Conservation (phyloP, 1,140 invertebrate genomes). For the Littorina saxatilis region DNA sequence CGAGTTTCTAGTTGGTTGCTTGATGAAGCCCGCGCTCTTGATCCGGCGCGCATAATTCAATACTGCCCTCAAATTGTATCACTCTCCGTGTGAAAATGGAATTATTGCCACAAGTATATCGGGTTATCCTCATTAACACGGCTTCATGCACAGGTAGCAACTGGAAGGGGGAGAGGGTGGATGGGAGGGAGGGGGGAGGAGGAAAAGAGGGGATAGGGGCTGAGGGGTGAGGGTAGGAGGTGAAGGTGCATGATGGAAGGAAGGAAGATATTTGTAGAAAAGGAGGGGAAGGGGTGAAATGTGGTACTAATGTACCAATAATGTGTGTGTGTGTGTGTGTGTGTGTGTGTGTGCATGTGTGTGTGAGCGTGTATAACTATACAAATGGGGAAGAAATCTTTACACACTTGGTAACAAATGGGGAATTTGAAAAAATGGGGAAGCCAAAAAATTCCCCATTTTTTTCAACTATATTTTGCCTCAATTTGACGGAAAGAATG, state of each 20-base stretch:
- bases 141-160: conserved; percentile 34
- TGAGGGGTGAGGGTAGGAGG: not conserved
- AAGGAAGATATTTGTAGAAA: not conserved
- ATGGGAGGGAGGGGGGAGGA: not conserved
- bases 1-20: not conserved
- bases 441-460: no score
- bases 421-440: no score
- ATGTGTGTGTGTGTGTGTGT: not conserved
- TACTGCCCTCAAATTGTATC: conserved; percentile 47
- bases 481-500: no score
- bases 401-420: no score
- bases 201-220: not conserved
- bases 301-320: no score
- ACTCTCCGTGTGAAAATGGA: conserved; percentile 41
- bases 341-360: no score
- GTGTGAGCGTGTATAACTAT: no score
- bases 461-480: no score
- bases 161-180: not conserved
- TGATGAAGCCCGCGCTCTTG: conserved; percentile 27
- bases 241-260: not conserved
- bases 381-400: no score
- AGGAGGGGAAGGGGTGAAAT: not conserved
- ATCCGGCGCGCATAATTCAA: conserved; percentile 39
- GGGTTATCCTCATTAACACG: conserved; percentile 45
- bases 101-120: conserved; percentile 47